Evolutionary conservation across 2,113 vertebrate genomes (phyloP), one percentile per base, ranked within the genome.

Genomic region (Parotia lawesii): DNA sequence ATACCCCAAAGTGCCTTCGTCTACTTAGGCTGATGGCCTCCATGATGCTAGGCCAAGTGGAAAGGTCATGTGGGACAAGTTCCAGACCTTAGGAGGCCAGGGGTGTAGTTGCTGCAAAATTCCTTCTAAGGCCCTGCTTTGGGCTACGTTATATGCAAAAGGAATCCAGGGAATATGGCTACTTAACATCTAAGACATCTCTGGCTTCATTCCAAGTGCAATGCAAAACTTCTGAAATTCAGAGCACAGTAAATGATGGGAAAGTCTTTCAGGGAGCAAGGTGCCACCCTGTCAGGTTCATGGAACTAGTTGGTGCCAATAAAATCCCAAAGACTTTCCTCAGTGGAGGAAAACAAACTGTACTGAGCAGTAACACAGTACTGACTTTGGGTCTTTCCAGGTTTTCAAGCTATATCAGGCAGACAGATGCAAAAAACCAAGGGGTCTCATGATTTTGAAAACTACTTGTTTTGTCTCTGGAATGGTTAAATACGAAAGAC

Each of bases 351-450:
- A 50, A 95, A 47, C 3, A 64, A 56, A 48, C 8, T 73, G 48
- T n/a, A 23, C 2, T 0, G 0, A 66, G 45, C 14, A 13, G 29
- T 69, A 72, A 61, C 18, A 29, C 12, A 58, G 28, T 53, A n/a
- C 13, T 75, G 17, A 53, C 15, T 88, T 86, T 37, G 18, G 8
- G 6, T 57, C 40, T 45, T 71, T 48, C 24, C 35, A 65, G 40
- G 33, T 82, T 57, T 57, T 85, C 45, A 81, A 84, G 28, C 31
- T 47, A 1, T 50, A 69, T 56, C n/a, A 75, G 38, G 10, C 23
- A 87, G 17, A 38, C 5, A 62, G 31, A 17, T 22, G 9, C 22
- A 65, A 47, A 86, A 72, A 70, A 11, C 2, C 11, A 33, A 76
- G 23, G 13, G 6, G 13, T 61, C 35, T 72, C 23, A 21, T 44